Conservation (phyloP, 2,113 vertebrate species). For the Nerophis lumbriciformis region DNA sequence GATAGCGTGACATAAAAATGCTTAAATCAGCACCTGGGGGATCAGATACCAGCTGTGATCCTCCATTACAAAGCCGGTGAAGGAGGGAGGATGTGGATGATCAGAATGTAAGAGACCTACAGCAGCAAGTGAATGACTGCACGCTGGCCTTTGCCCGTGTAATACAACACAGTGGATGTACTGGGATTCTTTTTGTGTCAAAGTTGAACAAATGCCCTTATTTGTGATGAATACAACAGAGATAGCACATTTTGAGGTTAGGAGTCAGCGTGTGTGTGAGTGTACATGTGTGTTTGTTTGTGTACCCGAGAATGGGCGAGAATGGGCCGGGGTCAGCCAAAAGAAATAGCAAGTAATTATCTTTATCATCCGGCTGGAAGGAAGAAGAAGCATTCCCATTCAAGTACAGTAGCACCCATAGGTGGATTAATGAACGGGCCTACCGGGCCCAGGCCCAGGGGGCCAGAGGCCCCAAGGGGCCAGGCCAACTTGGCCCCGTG, state of each 20-base stretch:
- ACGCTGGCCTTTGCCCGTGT: neutral
- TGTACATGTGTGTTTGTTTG: neutral
- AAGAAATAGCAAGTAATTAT: no score
- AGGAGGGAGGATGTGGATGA: neutral
- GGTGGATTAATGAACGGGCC: no score
- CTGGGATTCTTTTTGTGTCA: neutral
- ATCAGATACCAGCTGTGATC: neutral
- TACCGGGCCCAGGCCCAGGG: no score
- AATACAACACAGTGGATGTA: no score
- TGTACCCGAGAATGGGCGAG: no score
- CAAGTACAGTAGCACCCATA: no score
- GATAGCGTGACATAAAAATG: neutral
- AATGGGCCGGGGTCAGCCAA: no score
- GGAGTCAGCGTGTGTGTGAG: neutral
- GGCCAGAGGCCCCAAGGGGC: no score
- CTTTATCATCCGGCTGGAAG: no score
- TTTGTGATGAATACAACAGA: neutral
- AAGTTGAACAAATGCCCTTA: neutral
- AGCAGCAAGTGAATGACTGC: neutral
- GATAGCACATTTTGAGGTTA: neutral
- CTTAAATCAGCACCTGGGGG: conserved; percentile 1
- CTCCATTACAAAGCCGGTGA: no score
- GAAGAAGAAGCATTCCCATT: neutral
- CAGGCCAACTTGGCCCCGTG: no score
- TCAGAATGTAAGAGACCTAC: neutral